phyloP scores from a whole-genome alignment of 2,113 vertebrate species.

The Aramus guarauna region DNA sequence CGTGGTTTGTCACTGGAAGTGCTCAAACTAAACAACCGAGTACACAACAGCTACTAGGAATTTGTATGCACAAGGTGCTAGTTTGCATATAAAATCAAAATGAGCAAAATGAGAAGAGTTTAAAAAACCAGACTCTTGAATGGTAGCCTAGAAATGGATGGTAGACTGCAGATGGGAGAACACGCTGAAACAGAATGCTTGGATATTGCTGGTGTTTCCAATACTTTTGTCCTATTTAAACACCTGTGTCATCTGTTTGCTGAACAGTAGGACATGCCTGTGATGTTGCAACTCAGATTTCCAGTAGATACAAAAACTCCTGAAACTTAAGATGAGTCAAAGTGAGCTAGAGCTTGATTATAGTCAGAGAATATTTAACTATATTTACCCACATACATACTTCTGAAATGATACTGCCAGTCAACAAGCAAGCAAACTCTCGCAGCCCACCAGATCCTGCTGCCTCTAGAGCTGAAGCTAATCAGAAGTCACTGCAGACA shows the following conservation, averaged over 20 bases:
- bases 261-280: not conserved
- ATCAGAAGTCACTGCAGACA: not conserved
- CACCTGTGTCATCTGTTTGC: not conserved
- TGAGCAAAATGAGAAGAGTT: not conserved
- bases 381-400: not conserved
- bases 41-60: not conserved
- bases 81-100: not conserved
- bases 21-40: not conserved
- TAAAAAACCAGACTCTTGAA: not conserved
- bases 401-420: not conserved
- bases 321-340: not conserved
- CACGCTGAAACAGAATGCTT: not conserved
- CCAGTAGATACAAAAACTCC: not conserved
- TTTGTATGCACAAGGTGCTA: not conserved
- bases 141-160: not conserved
- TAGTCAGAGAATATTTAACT: not conserved
- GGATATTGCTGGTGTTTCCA: not conserved
- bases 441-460: not conserved
- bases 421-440: not conserved
- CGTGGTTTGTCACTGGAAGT: not conserved
- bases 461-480: not conserved
- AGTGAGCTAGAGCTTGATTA: not conserved
- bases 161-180: not conserved
- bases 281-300: not conserved
- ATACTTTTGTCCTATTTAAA: not conserved